Evolutionary conservation across 2,113 vertebrate genomes (phyloP), one percentile per base, ranked within the genome.

Genomic region (Hippocampus zosterae): DNA sequence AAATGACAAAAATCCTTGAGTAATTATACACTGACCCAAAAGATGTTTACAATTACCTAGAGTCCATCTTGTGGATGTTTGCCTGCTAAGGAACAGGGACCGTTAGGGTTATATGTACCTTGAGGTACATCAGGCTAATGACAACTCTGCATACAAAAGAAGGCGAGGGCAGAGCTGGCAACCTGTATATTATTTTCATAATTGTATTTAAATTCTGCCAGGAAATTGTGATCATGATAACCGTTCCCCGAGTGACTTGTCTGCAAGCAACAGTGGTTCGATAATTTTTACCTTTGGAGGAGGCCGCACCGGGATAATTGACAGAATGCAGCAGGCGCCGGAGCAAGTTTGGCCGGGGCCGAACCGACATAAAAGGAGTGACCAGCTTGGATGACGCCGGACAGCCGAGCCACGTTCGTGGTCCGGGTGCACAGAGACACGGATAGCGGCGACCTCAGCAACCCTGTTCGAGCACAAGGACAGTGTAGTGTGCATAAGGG

Each of bases 391-490:
- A 68, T 50, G 23, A 88, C n/a, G 70, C 67, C 71, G 46, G 86
- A 87, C 7, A 89, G 48, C 23, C 60, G 78, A 70, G 79, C 73
- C 3, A 79, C 15, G 18, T 66, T 72, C 0, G 73, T 50, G 15
- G 88, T 70, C 40, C 70, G 81, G 29, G 77, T 62, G 4, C 75
- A 61, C 7, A 82, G 25, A 3, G 82, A 63, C 18, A 62, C 64
- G 2, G 84, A 71, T 19, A 92, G 77, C 8, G 89, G 88, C 27
- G 57, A 60, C 79, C 89, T 87, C 67, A 92, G 67, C 65, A 92
- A 37, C 21, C 85, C 91, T 91, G 80, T 12, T 25, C 5, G 69
- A 41, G 63, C 68, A 85, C 66, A 86, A 70, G 67, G 19, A 65
- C n/a, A 11, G n/a, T 8, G 50, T 37, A 9, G n/a, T 8, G 50